phyloP scores from a whole-genome alignment of 1,140 invertebrate species.

The Littorina saxatilis region DNA sequence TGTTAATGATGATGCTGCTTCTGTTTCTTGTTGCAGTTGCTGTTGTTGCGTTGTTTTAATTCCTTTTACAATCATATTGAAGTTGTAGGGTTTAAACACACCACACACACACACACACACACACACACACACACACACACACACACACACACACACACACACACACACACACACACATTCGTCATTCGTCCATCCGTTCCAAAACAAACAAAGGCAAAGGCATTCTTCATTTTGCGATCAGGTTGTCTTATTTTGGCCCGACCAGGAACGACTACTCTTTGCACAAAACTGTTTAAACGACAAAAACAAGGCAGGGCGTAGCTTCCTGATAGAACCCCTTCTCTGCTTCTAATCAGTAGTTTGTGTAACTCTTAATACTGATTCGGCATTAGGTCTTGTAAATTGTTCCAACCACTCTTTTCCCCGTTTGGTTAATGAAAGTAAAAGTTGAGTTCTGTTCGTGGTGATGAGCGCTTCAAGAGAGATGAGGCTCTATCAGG shows the following conservation, averaged over 20 bases:
- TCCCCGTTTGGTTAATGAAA: neutral
- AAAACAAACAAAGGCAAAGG: neutral
- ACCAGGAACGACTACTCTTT: neutral
- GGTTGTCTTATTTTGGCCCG: constrained; percentile 16
- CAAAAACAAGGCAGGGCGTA: constrained; percentile 5
- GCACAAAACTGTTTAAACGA: neutral
- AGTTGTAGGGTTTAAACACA: neutral
- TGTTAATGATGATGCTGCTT: no score
- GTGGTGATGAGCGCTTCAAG: neutral
- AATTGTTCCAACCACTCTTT: neutral
- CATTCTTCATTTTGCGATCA: neutral
- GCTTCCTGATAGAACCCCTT: constrained; percentile 30
- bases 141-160: neutral
- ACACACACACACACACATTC: neutral
- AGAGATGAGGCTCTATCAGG: constrained; percentile 26
- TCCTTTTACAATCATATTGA: no score
- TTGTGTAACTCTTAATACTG: neutral
- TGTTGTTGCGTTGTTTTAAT: no score
- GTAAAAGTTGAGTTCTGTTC: neutral
- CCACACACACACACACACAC: neutral
- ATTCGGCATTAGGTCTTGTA: neutral
- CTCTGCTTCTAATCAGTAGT: neutral
- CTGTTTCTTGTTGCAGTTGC: no score
- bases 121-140: neutral
- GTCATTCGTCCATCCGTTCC: no score